Evolutionary conservation across 2,888 invertebrate species (phyloP), one percentile per base, ranked within the genome.

Genomic region (Cremastinae sp.): DNA sequence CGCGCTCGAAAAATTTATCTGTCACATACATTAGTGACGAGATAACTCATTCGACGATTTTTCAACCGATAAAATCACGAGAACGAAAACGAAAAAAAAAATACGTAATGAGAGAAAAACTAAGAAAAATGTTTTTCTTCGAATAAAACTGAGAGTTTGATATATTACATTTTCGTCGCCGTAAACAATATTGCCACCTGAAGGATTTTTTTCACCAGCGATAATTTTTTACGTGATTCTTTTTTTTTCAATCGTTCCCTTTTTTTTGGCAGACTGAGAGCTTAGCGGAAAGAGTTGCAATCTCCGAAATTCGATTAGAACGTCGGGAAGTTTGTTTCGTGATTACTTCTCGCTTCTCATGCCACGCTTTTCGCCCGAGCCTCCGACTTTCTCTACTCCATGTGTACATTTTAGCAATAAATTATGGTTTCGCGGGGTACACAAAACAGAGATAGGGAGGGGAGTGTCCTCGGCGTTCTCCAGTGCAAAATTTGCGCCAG

Each of bases 331-430:
- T 75, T 75, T 75, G 75, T 71, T 75, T 49, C 66, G 66, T 68
- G 75, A 75, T 75, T 75, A 75, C 75, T 75, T 75, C 75, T 71
- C 75, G 56, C 75, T 66, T 71, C 64, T 65, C 70, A 14, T 43
- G 49, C 71, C 59, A 37, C 64, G 43, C 35, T 71, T 72, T 56
- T 58, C 43, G 20, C 58, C 28, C 9, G 22, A 20, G 18, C 10
- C 18, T 18, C 18, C 8, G 43, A 28, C 55, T 37, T 7, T 16
- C 35, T 35, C 35, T 20, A 9, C 28, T 16, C 12, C 10, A 28
- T 3, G 41, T 68, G 64, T 73, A 59, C 69, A 66, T 55, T 55
- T 51, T 28, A 68, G 51, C 72, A 58, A 75, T 72, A 68, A 75
- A 75, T 75, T 62, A 75, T 75, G 55, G 66, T 75, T 68, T 75